phyloP scores from a whole-genome alignment of 2,797 vertebrate species.

The Halcyon chelicuti region DNA sequence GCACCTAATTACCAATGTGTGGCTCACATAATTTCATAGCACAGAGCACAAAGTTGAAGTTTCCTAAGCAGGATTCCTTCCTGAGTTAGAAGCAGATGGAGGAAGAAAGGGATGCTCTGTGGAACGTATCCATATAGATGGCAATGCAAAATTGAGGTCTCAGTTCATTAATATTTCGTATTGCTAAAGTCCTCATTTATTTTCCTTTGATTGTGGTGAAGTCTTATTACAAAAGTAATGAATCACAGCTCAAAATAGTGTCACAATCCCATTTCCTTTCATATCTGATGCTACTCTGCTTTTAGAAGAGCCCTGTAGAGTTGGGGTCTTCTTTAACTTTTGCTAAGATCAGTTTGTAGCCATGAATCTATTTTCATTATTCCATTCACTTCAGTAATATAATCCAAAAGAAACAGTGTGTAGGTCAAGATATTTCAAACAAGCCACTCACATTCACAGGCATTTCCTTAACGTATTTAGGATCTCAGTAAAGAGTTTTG shows the following conservation, averaged over 20 bases:
- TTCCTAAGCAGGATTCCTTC: not conserved
- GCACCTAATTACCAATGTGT: not conserved
- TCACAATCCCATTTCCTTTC: not conserved
- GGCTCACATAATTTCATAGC: constrained; percentile 10
- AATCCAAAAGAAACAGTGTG: not conserved
- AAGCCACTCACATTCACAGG: not conserved
- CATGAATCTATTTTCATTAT: not conserved
- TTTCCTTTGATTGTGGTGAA: not conserved
- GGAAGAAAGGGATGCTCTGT: not conserved
- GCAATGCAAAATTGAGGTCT: not conserved
- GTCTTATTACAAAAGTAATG: not conserved
- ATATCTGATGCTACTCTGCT: not conserved
- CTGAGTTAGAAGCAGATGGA: not conserved
- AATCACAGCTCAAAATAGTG: not conserved
- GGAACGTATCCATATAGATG: not conserved
- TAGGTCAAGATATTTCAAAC: not conserved
- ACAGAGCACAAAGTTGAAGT: not conserved
- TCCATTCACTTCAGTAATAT: not conserved
- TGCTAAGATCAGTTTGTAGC: not conserved
- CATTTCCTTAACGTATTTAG: not conserved
- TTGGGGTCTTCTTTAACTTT: not conserved
- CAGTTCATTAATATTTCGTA: not conserved
- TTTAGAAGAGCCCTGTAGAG: not conserved
- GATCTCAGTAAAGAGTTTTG: not conserved
- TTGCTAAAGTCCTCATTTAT: not conserved